Evolutionary conservation across 2,888 invertebrate species (phyloP).

Genomic region (Gymnosoma rotundatum): DNA sequence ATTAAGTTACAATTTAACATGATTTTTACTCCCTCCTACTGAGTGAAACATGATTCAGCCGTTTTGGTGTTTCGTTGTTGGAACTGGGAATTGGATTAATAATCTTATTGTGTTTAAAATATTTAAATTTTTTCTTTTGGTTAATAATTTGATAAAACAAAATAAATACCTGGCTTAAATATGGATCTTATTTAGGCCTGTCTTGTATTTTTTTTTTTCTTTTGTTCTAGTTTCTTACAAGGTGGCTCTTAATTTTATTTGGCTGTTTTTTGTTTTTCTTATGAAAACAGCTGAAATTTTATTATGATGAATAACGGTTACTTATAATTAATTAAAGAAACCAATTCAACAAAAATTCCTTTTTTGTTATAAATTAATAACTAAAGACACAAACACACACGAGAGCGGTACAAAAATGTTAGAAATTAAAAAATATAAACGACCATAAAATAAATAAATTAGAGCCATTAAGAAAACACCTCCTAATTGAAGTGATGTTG

Average conservation of each 20-base stretch:
- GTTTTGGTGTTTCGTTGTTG: background rate
- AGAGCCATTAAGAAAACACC: conserved; percentile 63
- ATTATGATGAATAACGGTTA: conserved; percentile 58
- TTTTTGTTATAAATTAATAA: conserved; percentile 48
- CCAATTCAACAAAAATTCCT: conserved; percentile 17
- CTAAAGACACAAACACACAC: conserved; percentile 14
- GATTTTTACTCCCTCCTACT: conserved; percentile 65
- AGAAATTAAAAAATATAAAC: conserved; percentile 12
- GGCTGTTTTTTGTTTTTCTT: background rate
- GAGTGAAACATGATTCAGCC: conserved; percentile 68
- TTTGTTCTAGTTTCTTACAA: background rate
- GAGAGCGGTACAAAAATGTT: background rate
- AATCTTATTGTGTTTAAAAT: background rate
- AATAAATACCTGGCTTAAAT: background rate
- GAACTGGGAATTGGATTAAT: background rate
- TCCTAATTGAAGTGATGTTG: conserved; percentile 62
- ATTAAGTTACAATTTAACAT: conserved; percentile 70
- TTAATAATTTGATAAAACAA: background rate
- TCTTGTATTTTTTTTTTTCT: background rate
- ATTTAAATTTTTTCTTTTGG: background rate
- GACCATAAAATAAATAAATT: conserved; percentile 50
- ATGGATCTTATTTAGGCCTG: background rate
- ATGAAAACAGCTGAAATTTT: conserved; percentile 60
- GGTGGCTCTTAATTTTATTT: background rate
- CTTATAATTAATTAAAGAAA: conserved; percentile 62